These are phyloP conservation scores for Sisor rabdophorus DNA, from an alignment of 2,113 vertebrate species.

Conservation along the genomic window DNA sequence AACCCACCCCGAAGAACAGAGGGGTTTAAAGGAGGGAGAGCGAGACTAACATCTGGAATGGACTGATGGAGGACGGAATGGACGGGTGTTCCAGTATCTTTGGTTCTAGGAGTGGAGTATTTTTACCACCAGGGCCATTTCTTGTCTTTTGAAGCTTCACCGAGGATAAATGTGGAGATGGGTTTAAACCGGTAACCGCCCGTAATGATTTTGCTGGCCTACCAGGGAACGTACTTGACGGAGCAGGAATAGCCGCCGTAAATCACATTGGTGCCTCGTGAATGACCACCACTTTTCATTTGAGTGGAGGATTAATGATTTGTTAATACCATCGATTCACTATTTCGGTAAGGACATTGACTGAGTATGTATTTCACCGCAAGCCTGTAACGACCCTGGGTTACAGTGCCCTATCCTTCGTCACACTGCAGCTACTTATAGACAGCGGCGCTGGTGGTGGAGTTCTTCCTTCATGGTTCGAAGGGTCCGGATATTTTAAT, in stretches of 20 bases:
- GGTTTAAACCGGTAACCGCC: constrained; percentile 36
- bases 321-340: constrained; percentile 50
- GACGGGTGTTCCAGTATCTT: too few species aligned
- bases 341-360: constrained; percentile 40
- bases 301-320: constrained; percentile 47
- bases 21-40: too few species aligned
- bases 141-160: constrained; percentile 22
- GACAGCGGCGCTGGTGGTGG: not conserved
- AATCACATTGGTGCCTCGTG: constrained; percentile 52
- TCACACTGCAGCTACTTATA: constrained; percentile 22
- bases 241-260: constrained; percentile 46
- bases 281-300: constrained; percentile 51
- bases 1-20: too few species aligned
- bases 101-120: too few species aligned
- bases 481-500: not conserved
- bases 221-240: constrained; percentile 46
- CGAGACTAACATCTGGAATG: too few species aligned
- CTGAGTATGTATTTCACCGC: constrained; percentile 39
- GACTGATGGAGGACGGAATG: too few species aligned
- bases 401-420: not conserved
- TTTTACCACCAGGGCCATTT: not conserved
- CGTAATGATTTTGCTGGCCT: constrained; percentile 50
- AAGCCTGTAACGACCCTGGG: constrained; percentile 23
- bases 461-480: constrained; percentile 2
- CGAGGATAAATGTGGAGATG: constrained; percentile 45